Percentiles rank a stretch among this genome's conserved stretches.
Conservation (phyloP, 2,888 invertebrate genomes). For the Rosalia funebris region DNA sequence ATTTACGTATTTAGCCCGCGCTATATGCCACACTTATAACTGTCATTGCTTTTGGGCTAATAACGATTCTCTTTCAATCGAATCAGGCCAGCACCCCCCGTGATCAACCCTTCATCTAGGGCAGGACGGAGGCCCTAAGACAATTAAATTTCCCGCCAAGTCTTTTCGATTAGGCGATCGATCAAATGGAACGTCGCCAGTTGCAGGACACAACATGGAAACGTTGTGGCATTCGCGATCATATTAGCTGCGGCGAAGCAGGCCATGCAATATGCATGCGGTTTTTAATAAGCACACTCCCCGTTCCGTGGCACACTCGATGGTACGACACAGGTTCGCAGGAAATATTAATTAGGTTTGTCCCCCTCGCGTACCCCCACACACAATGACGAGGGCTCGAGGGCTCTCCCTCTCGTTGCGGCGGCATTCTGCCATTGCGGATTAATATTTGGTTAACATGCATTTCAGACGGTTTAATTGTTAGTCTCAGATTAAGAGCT, state of each 20-base stretch:
- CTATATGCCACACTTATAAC: no score
- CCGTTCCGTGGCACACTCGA: conserved; percentile 27
- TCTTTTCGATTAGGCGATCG: conserved; percentile 38
- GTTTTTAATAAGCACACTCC: conserved; percentile 57
- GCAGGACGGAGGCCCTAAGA: no score
- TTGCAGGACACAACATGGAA: conserved; percentile 28
- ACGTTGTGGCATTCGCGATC: conserved; percentile 41
- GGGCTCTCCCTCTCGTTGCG: conserved; percentile 39
- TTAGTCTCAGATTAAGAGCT: background rate
- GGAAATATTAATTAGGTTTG: conserved; percentile 57
- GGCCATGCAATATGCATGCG: conserved; percentile 57
- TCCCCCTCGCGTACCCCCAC: conserved; percentile 41
- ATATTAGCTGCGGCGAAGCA: conserved; percentile 45
- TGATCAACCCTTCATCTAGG: no score
- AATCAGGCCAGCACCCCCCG: no score
- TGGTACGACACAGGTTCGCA: conserved; percentile 12
- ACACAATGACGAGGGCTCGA: conserved; percentile 42
- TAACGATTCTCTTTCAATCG: no score
- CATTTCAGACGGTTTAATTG: conserved; percentile 21
- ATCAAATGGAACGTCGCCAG: conserved; percentile 37
- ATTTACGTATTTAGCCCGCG: no score
- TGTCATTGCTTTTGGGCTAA: no score
- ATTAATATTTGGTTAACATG: conserved; percentile 2
- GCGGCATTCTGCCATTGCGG: background rate
- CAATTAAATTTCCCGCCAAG: conserved; percentile 12